phyloP scores from a whole-genome alignment of 2,797 vertebrate species.

The Gallinago solitaria region DNA sequence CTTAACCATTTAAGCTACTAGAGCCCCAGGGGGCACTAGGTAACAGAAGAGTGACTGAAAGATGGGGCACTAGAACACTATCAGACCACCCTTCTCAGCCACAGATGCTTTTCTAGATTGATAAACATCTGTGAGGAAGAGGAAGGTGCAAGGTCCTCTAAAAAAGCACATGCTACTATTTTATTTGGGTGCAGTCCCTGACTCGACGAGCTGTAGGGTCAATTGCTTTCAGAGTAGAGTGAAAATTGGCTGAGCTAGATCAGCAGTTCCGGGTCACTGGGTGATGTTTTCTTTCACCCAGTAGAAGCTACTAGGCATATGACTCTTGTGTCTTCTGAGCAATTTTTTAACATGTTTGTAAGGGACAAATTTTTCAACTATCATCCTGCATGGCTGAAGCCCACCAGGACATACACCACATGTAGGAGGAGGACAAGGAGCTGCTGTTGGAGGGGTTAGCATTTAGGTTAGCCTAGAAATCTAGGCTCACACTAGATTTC shows the following conservation, averaged over 20 bases:
- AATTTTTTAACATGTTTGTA: neutral
- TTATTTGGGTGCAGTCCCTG: neutral
- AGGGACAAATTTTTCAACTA: neutral
- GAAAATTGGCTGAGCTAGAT: neutral
- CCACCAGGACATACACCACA: accelerated
- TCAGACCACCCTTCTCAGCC: neutral
- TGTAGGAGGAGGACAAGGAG: neutral
- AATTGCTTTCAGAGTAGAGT: neutral
- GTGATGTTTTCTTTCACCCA: neutral
- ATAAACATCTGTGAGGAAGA: neutral
- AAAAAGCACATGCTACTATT: neutral
- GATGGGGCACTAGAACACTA: neutral
- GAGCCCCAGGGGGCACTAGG: neutral
- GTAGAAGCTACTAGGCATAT: neutral
- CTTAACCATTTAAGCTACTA: neutral
- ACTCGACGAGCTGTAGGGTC: neutral
- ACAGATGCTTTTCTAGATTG: neutral
- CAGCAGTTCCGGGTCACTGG: neutral
- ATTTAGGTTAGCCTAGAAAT: neutral
- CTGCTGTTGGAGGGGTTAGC: neutral
- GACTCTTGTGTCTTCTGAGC: neutral
- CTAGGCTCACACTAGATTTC: neutral
- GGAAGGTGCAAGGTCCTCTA: neutral
- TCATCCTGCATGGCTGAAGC: neutral
- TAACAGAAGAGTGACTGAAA: neutral